phyloP scores from a whole-genome alignment of 2,113 vertebrate genomes.

The Microcebus jonahi region DNA sequence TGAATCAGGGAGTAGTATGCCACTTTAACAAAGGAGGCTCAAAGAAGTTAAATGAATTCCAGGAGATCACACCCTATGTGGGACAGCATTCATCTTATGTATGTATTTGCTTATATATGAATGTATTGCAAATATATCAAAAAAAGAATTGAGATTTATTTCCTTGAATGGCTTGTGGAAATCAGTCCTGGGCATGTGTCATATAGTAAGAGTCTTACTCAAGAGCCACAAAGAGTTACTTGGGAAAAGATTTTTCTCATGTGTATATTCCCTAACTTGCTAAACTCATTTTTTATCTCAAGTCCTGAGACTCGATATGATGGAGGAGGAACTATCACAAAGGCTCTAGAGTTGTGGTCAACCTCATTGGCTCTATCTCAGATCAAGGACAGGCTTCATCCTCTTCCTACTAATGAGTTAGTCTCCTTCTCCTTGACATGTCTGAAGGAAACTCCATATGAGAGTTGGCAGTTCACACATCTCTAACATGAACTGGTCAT shows the following conservation, averaged over 20 bases:
- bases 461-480: background rate
- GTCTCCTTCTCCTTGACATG: background rate
- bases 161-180: background rate
- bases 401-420: background rate
- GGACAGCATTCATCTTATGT: background rate
- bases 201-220: background rate
- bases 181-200: background rate
- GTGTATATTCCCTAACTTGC: background rate
- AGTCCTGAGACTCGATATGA: background rate
- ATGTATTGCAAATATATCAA: background rate
- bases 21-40: background rate
- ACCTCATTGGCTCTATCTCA: background rate
- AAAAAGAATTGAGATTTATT: background rate
- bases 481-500: background rate
- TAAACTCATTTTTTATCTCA: background rate
- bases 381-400: too few species aligned
- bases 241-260: background rate
- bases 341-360: too few species aligned
- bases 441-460: background rate
- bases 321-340: background rate
- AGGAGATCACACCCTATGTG: background rate
- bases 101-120: background rate
- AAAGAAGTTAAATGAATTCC: background rate
- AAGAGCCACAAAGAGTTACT: background rate
- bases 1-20: background rate